Evolutionary conservation across 2,113 vertebrate species (phyloP).

Genomic region (Dicaeum eximium): DNA sequence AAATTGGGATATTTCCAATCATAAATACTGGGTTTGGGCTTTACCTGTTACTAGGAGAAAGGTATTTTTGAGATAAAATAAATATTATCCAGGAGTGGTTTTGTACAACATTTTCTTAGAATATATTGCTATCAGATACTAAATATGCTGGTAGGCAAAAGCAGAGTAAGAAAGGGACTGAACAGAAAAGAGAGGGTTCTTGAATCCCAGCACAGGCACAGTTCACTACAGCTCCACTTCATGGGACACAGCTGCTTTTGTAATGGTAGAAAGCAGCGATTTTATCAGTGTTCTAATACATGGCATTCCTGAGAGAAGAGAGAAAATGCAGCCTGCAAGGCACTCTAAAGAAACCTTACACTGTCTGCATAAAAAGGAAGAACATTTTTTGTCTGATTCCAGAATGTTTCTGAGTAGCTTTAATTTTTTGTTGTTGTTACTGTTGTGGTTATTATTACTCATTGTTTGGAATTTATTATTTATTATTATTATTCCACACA

Average conservation of each 20-base stretch:
- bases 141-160: not conserved
- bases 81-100: not conserved
- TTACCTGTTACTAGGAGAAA: not conserved
- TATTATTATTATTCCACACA: not conserved
- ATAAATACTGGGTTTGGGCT: not conserved
- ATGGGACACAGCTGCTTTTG: not conserved
- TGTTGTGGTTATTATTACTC: not conserved
- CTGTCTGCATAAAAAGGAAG: not conserved
- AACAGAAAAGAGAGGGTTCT: not conserved
- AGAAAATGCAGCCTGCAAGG: not conserved
- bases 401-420: not conserved
- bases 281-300: not conserved
- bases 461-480: not conserved
- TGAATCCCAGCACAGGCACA: not conserved
- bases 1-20: not conserved
- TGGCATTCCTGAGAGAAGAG: not conserved
- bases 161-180: not conserved
- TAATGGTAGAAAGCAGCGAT: not conserved
- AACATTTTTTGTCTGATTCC: not conserved
- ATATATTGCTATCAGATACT: not conserved
- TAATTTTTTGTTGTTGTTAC: not conserved
- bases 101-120: not conserved
- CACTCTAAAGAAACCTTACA: not conserved
- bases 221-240: not conserved
- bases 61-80: not conserved